A percentile compares a stretch with the other conserved stretches of the same genome.
Evolutionary conservation across 2,888 invertebrate species (phyloP).

Genomic region (Amiota mariae): DNA sequence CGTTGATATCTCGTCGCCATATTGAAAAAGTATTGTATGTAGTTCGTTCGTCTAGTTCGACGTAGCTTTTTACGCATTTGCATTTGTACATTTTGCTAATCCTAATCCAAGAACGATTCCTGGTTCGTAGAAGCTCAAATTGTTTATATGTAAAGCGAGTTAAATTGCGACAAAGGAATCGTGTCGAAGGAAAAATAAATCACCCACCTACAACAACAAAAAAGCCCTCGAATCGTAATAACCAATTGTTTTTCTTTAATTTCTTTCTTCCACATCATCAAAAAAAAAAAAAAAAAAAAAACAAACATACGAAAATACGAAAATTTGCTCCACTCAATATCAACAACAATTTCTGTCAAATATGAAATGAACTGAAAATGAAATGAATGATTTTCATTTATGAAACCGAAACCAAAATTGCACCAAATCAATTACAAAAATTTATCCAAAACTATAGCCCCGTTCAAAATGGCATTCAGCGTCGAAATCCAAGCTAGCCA

Average conservation of each 20-base stretch:
- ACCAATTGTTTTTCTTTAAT: constrained; percentile 67
- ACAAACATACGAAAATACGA: constrained; percentile 53
- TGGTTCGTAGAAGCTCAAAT: neutral
- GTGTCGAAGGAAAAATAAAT: constrained; percentile 20
- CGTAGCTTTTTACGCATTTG: no score
- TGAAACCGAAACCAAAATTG: constrained; percentile 47
- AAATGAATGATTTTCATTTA: constrained; percentile 21
- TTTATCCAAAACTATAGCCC: constrained; percentile 52
- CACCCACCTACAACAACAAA: constrained; percentile 30
- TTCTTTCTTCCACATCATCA: constrained; percentile 63
- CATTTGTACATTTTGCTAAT: constrained; percentile 2
- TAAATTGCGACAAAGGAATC: constrained; percentile 36
- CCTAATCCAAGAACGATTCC: constrained; percentile 4
- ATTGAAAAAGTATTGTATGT: constrained; percentile 18
- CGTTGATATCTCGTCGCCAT: constrained; percentile 24
- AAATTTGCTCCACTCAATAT: constrained; percentile 70
- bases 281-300: constrained; percentile 45
- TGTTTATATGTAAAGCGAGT: neutral
- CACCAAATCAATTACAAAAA: constrained; percentile 11
- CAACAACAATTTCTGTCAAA: constrained; percentile 52
- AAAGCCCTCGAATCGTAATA: constrained; percentile 64
- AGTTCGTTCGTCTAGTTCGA: neutral
- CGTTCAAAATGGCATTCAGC: constrained; percentile 71
- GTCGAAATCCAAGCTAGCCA: constrained; percentile 65
- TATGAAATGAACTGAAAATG: constrained; percentile 47